A percentile compares a stretch with the other conserved stretches of the same genome.
These are phyloP conservation scores for Microplitis deprimator DNA, from an alignment of 2,888 invertebrate species.

Conservation along the genomic window DNA sequence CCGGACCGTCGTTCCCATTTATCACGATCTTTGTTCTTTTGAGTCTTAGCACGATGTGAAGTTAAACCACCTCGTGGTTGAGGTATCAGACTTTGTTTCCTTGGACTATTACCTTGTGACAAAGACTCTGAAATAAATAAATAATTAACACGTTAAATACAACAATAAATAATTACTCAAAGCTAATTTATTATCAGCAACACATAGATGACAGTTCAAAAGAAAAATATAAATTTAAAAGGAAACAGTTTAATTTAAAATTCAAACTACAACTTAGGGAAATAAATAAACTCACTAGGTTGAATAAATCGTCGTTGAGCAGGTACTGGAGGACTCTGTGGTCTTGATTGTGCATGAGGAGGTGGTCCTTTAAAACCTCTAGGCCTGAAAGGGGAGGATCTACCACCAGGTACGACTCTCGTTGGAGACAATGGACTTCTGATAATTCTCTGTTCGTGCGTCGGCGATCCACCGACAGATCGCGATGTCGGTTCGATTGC, in stretches of 20 bases:
- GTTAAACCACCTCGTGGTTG: slow-evolving; percentile 53
- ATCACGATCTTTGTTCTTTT: slow-evolving; percentile 24
- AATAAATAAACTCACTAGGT: slow-evolving; percentile 29
- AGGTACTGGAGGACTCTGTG: slow-evolving; percentile 71
- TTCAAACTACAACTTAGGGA: not conserved
- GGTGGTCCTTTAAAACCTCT: slow-evolving; percentile 73
- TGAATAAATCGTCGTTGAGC: slow-evolving; percentile 37
- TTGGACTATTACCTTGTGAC: slow-evolving; percentile 67
- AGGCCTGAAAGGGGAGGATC: slow-evolving; percentile 78
- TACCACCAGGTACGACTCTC: slow-evolving; percentile 67
- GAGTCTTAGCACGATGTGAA: slow-evolving; percentile 13
- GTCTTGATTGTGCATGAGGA: slow-evolving; percentile 72
- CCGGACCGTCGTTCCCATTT: slow-evolving; percentile 40
- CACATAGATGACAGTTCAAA: not conserved
- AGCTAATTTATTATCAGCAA: not conserved
- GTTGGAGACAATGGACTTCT: slow-evolving; percentile 34
- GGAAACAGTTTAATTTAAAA: slow-evolving; percentile 20
- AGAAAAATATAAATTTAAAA: not conserved
- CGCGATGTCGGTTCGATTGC: slow-evolving; percentile 71
- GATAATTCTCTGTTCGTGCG: slow-evolving; percentile 15
- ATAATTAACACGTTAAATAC: not conserved
- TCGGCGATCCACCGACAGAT: slow-evolving; percentile 57
- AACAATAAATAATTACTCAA: no score
- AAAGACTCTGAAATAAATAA: slow-evolving; percentile 57
- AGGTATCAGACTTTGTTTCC: slow-evolving; percentile 65